Evolutionary conservation across 1,140 invertebrate species (phyloP), one percentile per base, ranked within the genome.

Genomic region (Odontomachus brunneus): DNA sequence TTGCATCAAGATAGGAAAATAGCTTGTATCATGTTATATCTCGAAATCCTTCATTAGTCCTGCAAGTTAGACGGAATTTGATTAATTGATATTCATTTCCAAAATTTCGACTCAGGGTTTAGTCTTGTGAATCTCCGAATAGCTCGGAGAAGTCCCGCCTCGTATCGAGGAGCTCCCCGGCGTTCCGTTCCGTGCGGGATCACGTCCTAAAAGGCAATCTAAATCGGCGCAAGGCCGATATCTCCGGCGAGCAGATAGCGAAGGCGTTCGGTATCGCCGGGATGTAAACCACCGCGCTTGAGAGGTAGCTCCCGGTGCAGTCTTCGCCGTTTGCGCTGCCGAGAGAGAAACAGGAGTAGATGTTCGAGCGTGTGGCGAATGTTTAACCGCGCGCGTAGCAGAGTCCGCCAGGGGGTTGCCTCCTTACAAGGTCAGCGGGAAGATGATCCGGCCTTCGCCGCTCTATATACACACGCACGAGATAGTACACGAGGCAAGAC

Each of bases 311-410:
- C 29, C 75, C 14, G 22, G 14, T 57, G 51, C 66, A 80, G 33
- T 71, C 65, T 62, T 60, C 55, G 78, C 48, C 67, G 60, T 63
- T 78, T 83, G 59, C 49, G 3, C 38, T 73, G 71, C 84, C 78
- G 88, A 87, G 75, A 90, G 38, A 44, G 3, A 44, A 7, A 44
- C 3, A 44, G 38, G 67, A 90, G 84, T 84, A 87, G 88, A 89
- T 89, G 82, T 66, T 66, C 85, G 53, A 26, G 75, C 60, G 29
- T 38, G 75, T 60, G 53, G 75, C 44, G 81, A 84, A 84, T 84
- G 75, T 82, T 82, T 57, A 71, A 63, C 29, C 48, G 49, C 65
- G 69, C 51, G 51, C 51, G 38, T 44, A 44, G 22, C 29, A 80
- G 33, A 57, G 71, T 80, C 51, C 66, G 75, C 51, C 65, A 71